These are phyloP conservation scores for Chaunax sp. DNA, from an alignment of 2,797 vertebrate species.

Conservation along the genomic window DNA sequence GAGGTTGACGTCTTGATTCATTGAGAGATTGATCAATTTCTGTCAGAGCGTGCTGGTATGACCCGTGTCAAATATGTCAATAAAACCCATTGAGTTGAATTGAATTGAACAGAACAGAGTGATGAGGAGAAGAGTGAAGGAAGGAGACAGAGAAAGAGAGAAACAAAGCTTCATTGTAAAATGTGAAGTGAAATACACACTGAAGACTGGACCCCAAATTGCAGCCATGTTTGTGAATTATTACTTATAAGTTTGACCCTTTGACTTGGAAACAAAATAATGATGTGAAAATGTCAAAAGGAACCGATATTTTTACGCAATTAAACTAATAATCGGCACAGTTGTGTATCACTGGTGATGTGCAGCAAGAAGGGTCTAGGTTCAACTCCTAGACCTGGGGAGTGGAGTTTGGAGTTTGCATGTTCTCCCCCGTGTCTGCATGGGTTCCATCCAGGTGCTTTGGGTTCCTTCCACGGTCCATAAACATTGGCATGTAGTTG, in stretches of 20 bases:
- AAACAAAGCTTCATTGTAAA: constrained; percentile 11
- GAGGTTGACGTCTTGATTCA: constrained; percentile 46
- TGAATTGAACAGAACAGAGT: constrained; percentile 32
- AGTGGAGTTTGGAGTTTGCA: too few relatives aligned
- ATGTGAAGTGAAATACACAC: not conserved
- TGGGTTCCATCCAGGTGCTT: too few relatives aligned
- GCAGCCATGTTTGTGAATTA: not conserved
- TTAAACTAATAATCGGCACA: too few relatives aligned
- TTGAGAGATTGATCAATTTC: constrained; percentile 55
- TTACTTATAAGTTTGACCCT: too few relatives aligned
- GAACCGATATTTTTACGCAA: not conserved
- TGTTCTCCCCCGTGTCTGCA: too few relatives aligned
- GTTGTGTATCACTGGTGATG: too few relatives aligned
- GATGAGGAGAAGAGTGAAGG: constrained; percentile 4
- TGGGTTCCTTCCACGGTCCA: too few relatives aligned
- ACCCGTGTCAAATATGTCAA: constrained; percentile 65
- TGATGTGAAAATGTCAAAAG: not conserved
- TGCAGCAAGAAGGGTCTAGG: too few relatives aligned
- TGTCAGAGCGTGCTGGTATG: constrained; percentile 32
- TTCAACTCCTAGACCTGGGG: too few relatives aligned
- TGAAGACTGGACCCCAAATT: not conserved
- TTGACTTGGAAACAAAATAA: not conserved
- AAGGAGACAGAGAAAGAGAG: constrained; percentile 3
- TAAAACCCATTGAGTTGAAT: constrained; percentile 51
- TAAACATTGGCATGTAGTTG: too few relatives aligned